Evolutionary conservation across 2,797 vertebrate species (phyloP).

Genomic region (Pseudomugil tenellus): DNA sequence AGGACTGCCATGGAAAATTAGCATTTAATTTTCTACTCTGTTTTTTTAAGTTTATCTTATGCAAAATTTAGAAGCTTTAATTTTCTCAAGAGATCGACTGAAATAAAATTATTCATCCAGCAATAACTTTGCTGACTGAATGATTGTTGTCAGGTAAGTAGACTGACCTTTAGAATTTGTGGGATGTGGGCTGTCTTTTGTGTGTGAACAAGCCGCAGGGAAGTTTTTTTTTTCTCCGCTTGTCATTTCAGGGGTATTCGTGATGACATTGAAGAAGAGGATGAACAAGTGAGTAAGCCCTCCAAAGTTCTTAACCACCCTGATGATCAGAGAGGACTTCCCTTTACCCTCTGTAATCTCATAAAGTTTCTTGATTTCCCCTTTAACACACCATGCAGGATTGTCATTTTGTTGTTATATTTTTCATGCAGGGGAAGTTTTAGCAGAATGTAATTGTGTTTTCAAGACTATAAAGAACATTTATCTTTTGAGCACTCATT

Average conservation of each 20-base stretch:
- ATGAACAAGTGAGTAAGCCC: conserved; percentile 99
- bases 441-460: background rate
- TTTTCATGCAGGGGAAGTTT: conserved; percentile 15
- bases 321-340: conserved; percentile 66
- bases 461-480: conserved; percentile 8
- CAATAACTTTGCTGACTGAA: conserved; percentile 9
- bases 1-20: conserved; percentile 8
- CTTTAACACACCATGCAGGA: conserved; percentile 43
- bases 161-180: conserved; percentile 37
- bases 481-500: background rate
- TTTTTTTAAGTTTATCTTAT: background rate
- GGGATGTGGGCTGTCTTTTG: conserved; percentile 84
- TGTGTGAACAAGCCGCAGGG: conserved; percentile 99
- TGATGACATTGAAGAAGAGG: conserved; percentile 99
- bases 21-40: conserved; percentile 8
- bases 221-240: conserved; percentile 99
- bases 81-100: conserved; percentile 6
- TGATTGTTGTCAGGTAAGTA: conserved; percentile 46
- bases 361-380: conserved; percentile 6
- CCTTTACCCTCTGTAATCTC: conserved; percentile 44
- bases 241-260: conserved; percentile 99
- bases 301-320: conserved; percentile 79
- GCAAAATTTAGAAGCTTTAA: background rate
- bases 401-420: conserved; percentile 23
- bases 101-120: conserved; percentile 14